A percentile compares a stretch with the other conserved stretches of the same genome.
phyloP scores from a whole-genome alignment of 2,113 vertebrate genomes.

The Heptranchias perlo region DNA sequence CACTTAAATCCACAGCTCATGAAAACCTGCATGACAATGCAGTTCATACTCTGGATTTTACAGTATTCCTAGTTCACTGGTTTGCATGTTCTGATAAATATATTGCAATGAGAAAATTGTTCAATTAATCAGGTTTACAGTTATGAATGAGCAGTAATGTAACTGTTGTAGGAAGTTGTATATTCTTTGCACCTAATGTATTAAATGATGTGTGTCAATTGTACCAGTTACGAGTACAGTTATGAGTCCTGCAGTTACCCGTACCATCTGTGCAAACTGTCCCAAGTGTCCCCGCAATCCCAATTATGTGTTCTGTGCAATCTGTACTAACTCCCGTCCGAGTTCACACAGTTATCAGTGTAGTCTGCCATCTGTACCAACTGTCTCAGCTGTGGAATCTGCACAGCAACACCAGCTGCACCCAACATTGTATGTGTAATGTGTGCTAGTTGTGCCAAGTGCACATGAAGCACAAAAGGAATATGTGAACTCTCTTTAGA shows the following conservation, averaged over 20 bases:
- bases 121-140: not conserved
- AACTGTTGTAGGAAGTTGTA: not conserved
- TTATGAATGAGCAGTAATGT: not conserved
- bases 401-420: slow-evolving; percentile 26
- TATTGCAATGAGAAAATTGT: not conserved
- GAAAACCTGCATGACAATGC: not conserved
- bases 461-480: slow-evolving; percentile 15
- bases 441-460: slow-evolving; percentile 26
- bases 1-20: not conserved
- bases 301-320: slow-evolving; percentile 24
- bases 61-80: not conserved
- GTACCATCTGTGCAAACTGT: not conserved
- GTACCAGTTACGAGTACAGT: not conserved
- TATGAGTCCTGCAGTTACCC: not conserved
- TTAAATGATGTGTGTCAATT: not conserved
- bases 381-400: slow-evolving; percentile 36
- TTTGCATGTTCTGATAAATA: slow-evolving; percentile 6
- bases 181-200: not conserved
- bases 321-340: not conserved
- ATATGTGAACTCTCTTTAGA: slow-evolving; percentile 34
- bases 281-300: not conserved
- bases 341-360: slow-evolving; percentile 11
- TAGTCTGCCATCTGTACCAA: slow-evolving; percentile 32
- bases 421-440: slow-evolving; percentile 17
- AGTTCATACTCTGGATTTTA: not conserved